Percentiles rank a stretch among this genome's conserved stretches.
phyloP scores from a whole-genome alignment of 2,113 vertebrate species.

The Passer domesticus region DNA sequence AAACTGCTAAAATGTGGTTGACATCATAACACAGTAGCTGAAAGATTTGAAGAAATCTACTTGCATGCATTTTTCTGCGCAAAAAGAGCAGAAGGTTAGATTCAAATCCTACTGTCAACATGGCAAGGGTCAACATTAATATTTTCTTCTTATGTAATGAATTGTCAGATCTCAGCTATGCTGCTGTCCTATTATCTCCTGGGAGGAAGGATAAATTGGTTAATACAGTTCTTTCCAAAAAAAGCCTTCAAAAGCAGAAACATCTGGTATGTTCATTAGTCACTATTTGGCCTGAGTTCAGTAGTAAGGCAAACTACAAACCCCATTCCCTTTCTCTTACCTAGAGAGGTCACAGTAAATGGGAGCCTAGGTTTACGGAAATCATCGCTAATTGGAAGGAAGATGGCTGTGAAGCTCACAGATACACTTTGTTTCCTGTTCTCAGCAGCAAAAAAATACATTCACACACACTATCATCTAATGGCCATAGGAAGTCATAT shows the following conservation, averaged over 20 bases:
- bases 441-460: not conserved
- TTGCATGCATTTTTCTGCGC: not conserved
- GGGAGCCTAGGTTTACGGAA: not conserved
- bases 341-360: not conserved
- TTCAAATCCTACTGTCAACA: not conserved
- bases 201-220: slow-evolving; percentile 56
- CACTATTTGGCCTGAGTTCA: slow-evolving; percentile 42
- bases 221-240: slow-evolving; percentile 43
- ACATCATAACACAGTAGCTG: slow-evolving; percentile 14
- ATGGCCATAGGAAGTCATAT: not conserved
- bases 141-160: slow-evolving; percentile 41
- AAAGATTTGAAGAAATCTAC: not conserved
- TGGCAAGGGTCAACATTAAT: not conserved
- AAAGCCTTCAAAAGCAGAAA: slow-evolving; percentile 54
- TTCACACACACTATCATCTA: not conserved
- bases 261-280: slow-evolving; percentile 63
- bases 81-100: not conserved
- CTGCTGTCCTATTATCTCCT: slow-evolving; percentile 27
- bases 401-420: not conserved
- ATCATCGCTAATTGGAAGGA: not conserved
- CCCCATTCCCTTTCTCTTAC: not conserved
- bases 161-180: slow-evolving; percentile 17
- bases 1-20: not conserved
- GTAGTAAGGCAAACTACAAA: slow-evolving; percentile 22
- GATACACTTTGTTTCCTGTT: not conserved